A percentile compares a stretch with the other conserved stretches of the same genome.
phyloP scores from a whole-genome alignment of 2,888 invertebrate genomes.

The Cinara cedri region DNA sequence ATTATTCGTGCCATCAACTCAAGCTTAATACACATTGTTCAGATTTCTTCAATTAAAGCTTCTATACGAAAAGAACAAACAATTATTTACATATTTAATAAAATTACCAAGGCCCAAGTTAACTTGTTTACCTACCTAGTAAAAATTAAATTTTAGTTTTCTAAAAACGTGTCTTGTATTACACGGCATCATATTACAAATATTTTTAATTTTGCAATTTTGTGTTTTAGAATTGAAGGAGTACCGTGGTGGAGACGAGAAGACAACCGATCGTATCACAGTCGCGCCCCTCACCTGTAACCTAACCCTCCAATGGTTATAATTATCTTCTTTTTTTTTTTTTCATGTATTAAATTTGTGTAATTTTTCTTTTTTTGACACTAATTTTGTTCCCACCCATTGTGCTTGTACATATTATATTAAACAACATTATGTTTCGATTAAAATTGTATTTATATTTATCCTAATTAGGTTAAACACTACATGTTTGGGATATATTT shows the following conservation, averaged over 20 bases:
- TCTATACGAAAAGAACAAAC: too few species aligned
- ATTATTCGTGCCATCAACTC: too few species aligned
- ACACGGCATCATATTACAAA: neutral
- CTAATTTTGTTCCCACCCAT: constrained; percentile 19
- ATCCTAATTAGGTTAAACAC: too few species aligned
- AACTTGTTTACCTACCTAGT: too few species aligned
- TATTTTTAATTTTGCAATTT: constrained; percentile 33
- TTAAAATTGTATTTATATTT: neutral
- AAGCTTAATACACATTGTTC: too few species aligned
- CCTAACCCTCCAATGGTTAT: neutral
- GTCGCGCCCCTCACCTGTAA: constrained; percentile 21
- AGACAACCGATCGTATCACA: constrained; percentile 58
- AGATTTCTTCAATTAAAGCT: too few species aligned
- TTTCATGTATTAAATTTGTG: neutral
- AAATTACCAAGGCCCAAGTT: too few species aligned
- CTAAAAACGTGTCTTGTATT: neutral
- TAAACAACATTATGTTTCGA: constrained; percentile 13
- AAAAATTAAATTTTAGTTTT: neutral
- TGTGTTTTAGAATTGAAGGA: constrained; percentile 61
- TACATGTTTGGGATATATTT: too few species aligned
- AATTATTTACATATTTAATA: too few species aligned
- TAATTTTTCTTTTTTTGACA: constrained; percentile 8
- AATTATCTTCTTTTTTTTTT: constrained; percentile 16
- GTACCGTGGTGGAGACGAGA: constrained; percentile 65
- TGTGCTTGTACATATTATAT: neutral